Evolutionary conservation across 2,797 vertebrate species (phyloP), one percentile per base, ranked within the genome.

Genomic region (Megalops cyprinoides): DNA sequence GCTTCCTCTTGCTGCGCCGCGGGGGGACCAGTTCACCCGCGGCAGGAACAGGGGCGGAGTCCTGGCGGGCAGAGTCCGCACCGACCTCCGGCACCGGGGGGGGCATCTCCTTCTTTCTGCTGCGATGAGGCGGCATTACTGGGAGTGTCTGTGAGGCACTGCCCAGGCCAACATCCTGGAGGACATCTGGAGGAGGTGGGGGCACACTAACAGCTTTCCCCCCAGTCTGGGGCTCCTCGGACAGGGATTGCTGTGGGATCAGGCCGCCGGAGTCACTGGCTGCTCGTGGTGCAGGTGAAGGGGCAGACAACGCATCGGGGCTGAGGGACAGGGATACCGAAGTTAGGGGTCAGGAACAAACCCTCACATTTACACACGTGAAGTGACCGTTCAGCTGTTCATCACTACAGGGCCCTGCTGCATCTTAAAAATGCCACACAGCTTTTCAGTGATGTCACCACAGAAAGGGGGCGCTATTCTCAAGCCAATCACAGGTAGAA

Each of bases 301-400:
- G 31, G 51, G 75, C 44, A 49, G 79, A 23, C 62, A 69, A 56
- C 31, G 79, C 80, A 28, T 81, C 82, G 1, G 46, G 73, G 85
- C 89, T 90, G 79, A 76, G 84, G 86, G 82, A 89, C 87, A 90
- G 78, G 82, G 77, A 90, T 73, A 88, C 78, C 81, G 82, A 58
- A 81, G 81, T 83, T 80, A 83, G 80, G 80, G 67, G 80, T 82
- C 49, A 23, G 5, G 62, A 71, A 31, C n/a, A 39, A 55, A 69
- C 18, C 51, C 51, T 56, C 81, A 78, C 28, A n/a, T n/a, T 9
- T 18, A 56, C 76, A 67, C 49, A 77, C 20, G 48, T 1, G 20
- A 18, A 15, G 76, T 15, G 69, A 20, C 46, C 81, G 23, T 9
- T 28, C 73, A 76, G 9, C 73, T 10, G 15, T 49, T 74, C 3